Base-by-base conservation (phyloP, 1,140 invertebrate genomes). In the Andrena cerasifolii region DNA sequence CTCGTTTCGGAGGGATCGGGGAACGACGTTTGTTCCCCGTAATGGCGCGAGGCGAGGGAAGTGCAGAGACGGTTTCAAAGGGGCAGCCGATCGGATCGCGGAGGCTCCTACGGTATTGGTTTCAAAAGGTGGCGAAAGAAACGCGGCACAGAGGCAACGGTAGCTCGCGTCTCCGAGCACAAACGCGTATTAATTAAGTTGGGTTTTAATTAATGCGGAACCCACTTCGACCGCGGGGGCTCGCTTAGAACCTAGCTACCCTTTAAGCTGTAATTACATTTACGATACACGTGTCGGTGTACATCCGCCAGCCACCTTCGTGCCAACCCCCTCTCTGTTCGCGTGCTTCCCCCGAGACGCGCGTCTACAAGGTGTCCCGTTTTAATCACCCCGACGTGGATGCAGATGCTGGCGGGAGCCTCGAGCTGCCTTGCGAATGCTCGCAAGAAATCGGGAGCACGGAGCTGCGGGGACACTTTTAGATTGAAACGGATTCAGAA, bases 211-310 rank as follows among this genome's bases (percentile, higher is more conserved):
- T 83, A 83, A 83, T 83, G 70, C 75, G 66, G 74, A 82, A 65
- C 66, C 78, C 61, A 76, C 82, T 80, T 79, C 67, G 78, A 74
- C 82, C 73, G 63, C 78, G 81, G 65, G 80, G 73, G 58, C 80
- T 85, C 78, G 63, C 73, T 81, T 65, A 78, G 73, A 53, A 77
- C 49, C 56, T 43, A 70, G 68, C 73, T 66, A 78, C 78, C 74
- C 83, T 84, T 87, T 87, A 87, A 88, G 80, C 87, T 73, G 86
- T 87, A 86, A 88, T 88, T 82, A 87, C 80, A 86, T 85, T 85
- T 72, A 75, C 74, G 79, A 65, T 84, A 84, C 66, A 86, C 78
- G 78, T 77, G 82, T 78, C 73, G 80, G 77, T 79, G 66, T 75
- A 84, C 71, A 63, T 72, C 62, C 67, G 59, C 65, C 65, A 40